Percentiles rank a stretch among this genome's conserved stretches.
phyloP scores from a whole-genome alignment of 2,888 invertebrate genomes.

The Neelides folsomi region DNA sequence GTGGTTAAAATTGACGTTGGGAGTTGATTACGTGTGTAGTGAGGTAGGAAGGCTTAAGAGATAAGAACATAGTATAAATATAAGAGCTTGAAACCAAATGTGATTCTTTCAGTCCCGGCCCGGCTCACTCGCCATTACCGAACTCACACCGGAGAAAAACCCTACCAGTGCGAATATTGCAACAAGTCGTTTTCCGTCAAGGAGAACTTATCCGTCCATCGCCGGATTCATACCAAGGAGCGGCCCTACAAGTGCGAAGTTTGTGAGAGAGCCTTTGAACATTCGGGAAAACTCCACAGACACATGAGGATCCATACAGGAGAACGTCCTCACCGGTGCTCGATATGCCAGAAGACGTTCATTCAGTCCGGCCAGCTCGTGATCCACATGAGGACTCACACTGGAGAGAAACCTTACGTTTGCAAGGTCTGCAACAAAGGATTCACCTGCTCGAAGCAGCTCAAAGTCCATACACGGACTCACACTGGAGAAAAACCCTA shows the following conservation, averaged over 20 bases:
- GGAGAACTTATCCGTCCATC: constrained; percentile 78
- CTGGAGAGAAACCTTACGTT: constrained; percentile 50
- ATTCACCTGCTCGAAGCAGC: constrained; percentile 80
- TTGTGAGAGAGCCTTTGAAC: constrained; percentile 77
- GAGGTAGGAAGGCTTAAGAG: no score
- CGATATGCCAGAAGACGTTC: constrained; percentile 74
- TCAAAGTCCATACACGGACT: constrained; percentile 79
- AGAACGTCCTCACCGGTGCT: constrained; percentile 77
- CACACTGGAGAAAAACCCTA: constrained; percentile 85
- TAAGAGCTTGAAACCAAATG: no score
- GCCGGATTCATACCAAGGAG: constrained; percentile 78
- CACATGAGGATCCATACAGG: constrained; percentile 85
- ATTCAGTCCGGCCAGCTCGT: constrained; percentile 83
- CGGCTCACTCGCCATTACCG: constrained; percentile 70
- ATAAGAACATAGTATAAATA: no score
- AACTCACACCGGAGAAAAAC: constrained; percentile 80
- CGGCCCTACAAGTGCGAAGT: constrained; percentile 79
- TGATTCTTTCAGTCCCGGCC: constrained; percentile 51
- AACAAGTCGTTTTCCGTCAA: constrained; percentile 85
- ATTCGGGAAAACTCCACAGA: constrained; percentile 75
- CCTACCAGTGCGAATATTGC: constrained; percentile 82
- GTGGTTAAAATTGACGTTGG: no score
- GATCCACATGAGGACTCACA: constrained; percentile 79
- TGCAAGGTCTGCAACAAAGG: constrained; percentile 74
- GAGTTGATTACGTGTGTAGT: no score